These are phyloP conservation scores for Yponomeuta sedellus DNA, from an alignment of 2,888 invertebrate species.

Conservation along the genomic window DNA sequence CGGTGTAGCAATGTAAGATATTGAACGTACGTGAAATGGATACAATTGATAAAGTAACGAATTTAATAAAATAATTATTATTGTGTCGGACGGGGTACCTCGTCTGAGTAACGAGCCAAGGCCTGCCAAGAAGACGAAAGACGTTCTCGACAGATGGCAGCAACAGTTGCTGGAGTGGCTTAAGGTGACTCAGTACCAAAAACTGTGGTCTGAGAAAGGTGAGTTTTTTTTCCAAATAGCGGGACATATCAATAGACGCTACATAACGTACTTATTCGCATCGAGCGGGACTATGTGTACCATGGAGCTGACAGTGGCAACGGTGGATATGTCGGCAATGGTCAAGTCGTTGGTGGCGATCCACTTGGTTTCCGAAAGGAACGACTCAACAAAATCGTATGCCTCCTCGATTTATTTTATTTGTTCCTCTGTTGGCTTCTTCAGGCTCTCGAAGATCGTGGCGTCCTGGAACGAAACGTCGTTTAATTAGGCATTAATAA, in stretches of 20 bases:
- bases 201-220: not conserved
- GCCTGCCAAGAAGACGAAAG: too few relatives aligned
- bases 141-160: too few relatives aligned
- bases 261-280: constrained; percentile 30
- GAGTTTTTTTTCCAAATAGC: too few relatives aligned
- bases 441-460: constrained; percentile 41
- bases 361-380: constrained; percentile 60
- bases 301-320: constrained; percentile 41
- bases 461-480: constrained; percentile 36
- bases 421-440: constrained; percentile 43
- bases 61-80: too few relatives aligned
- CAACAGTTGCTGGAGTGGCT: too few relatives aligned
- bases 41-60: too few relatives aligned
- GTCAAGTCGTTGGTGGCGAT: constrained; percentile 69
- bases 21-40: too few relatives aligned
- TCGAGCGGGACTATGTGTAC: constrained; percentile 40
- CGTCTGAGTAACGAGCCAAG: too few relatives aligned
- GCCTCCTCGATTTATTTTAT: constrained; percentile 53
- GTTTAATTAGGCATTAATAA: not conserved
- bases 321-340: constrained; percentile 69
- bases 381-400: constrained; percentile 61
- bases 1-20: too few relatives aligned
- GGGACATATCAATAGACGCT: too few relatives aligned
- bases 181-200: too few relatives aligned
- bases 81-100: too few relatives aligned